A percentile compares a stretch with the other conserved stretches of the same genome.
phyloP scores from a whole-genome alignment of 2,888 invertebrate species.

The Ochropleura plecta region DNA sequence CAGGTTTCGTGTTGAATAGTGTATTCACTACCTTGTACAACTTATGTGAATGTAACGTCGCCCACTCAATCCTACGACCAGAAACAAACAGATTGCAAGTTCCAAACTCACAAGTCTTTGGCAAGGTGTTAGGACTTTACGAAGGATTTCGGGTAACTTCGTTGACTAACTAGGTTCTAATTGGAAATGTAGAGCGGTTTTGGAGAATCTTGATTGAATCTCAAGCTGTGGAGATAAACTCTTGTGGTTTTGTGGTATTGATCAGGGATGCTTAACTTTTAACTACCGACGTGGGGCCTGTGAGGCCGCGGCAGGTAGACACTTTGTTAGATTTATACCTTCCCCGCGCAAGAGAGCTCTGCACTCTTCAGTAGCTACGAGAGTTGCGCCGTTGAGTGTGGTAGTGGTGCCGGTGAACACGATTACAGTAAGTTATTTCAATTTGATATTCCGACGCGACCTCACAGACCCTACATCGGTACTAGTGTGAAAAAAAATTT shows the following conservation, averaged over 20 bases:
- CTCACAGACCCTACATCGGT: too few species aligned
- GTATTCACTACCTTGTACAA: not conserved
- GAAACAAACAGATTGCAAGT: conserved; percentile 64
- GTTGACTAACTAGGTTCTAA: conserved; percentile 39
- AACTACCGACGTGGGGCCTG: too few species aligned
- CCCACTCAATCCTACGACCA: conserved; percentile 40
- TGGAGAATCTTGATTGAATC: conserved; percentile 22
- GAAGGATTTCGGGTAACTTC: conserved; percentile 37
- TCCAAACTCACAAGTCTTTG: conserved; percentile 53
- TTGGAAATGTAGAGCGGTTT: conserved; percentile 21
- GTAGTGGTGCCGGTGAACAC: too few species aligned
- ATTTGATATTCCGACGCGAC: too few species aligned
- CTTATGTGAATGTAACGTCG: conserved; percentile 18
- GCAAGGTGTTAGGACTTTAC: conserved; percentile 61
- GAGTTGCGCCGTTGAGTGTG: too few species aligned
- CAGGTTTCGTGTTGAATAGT: not conserved
- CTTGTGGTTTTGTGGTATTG: not conserved
- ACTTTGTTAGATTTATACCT: too few species aligned
- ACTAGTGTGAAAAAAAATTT: too few species aligned
- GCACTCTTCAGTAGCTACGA: too few species aligned
- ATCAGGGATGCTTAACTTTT: not conserved
- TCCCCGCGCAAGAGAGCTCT: too few species aligned
- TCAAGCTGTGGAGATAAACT: not conserved
- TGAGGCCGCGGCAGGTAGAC: too few species aligned
- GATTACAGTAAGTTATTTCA: too few species aligned